These are phyloP conservation scores for Montipora capitata DNA, from an alignment of 92 coral and sea anemone species.

Conservation along the genomic window DNA sequence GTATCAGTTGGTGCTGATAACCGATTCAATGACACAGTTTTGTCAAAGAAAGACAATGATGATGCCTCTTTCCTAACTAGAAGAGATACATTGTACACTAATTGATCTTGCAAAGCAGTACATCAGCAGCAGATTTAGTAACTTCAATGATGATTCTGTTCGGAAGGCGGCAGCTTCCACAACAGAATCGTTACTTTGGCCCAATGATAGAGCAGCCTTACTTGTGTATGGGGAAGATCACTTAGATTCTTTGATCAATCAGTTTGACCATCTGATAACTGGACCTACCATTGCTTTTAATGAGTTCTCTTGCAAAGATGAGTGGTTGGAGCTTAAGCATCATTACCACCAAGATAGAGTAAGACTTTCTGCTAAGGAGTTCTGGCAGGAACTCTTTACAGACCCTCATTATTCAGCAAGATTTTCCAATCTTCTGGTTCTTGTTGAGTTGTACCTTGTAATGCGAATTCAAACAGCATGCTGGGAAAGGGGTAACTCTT, in stretches of 20 bases:
- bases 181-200: conserved; percentile 54
- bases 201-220: conserved; percentile 26
- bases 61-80: conserved; percentile 31
- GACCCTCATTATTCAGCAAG: conserved; percentile 26
- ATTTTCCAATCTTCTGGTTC: conserved; percentile 47
- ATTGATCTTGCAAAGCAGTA: conserved; percentile 10
- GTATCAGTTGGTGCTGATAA: conserved; percentile 6
- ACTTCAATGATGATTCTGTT: conserved; percentile 27
- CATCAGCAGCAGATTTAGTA: conserved; percentile 19
- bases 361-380: conserved; percentile 21
- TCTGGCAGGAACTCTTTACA: conserved; percentile 46
- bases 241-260: conserved; percentile 25
- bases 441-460: conserved; percentile 52
- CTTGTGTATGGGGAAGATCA: conserved; percentile 17
- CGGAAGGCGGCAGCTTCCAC: conserved; percentile 36
- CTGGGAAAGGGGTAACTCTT: conserved; percentile 49
- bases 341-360: conserved; percentile 19
- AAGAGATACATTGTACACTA: conserved; percentile 3
- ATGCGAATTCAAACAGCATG: conserved; percentile 20
- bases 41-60: conserved; percentile 37
- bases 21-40: conserved; percentile 5
- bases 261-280: conserved; percentile 19
- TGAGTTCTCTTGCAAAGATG: conserved; percentile 29
- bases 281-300: conserved; percentile 34
- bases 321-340: conserved; percentile 52